Evolutionary conservation across 2,888 invertebrate genomes (phyloP).

Genomic region (Boloria selene): DNA sequence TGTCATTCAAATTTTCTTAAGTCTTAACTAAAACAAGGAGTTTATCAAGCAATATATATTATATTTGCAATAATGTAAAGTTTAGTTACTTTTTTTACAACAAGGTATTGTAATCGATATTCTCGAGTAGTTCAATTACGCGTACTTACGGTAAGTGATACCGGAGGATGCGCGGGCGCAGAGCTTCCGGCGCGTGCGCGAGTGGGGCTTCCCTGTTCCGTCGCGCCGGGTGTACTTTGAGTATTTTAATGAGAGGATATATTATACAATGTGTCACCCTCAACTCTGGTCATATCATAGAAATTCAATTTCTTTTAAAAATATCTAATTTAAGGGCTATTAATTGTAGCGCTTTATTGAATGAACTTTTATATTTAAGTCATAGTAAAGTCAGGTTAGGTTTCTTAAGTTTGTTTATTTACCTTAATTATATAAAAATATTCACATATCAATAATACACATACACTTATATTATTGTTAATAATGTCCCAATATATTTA

Average conservation of each 20-base stretch:
- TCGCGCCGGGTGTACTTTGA: slow-evolving; percentile 34
- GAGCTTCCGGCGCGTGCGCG: slow-evolving; percentile 74
- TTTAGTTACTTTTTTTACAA: neutral
- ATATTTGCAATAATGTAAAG: neutral
- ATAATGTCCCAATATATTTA: too few species aligned
- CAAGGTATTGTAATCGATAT: slow-evolving; percentile 37
- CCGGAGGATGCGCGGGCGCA: slow-evolving; percentile 74
- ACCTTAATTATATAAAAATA: too few species aligned
- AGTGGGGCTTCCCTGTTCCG: slow-evolving; percentile 79
- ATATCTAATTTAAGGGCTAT: too few species aligned
- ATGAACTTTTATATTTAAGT: too few species aligned
- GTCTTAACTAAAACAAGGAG: neutral
- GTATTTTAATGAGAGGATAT: slow-evolving; percentile 13
- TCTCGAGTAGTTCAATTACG: slow-evolving; percentile 52
- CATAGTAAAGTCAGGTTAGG: too few species aligned
- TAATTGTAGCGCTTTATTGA: too few species aligned
- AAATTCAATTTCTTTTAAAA: neutral
- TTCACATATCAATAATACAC: too few species aligned
- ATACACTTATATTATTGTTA: too few species aligned
- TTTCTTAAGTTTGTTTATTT: too few species aligned
- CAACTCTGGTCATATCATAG: neutral
- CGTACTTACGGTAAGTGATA: slow-evolving; percentile 64
- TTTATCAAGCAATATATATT: neutral
- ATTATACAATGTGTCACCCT: slow-evolving; percentile 13
- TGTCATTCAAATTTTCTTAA: too few species aligned